Conservation (phyloP, 1,140 invertebrate genomes). For the Hormaphis cornu region DNA sequence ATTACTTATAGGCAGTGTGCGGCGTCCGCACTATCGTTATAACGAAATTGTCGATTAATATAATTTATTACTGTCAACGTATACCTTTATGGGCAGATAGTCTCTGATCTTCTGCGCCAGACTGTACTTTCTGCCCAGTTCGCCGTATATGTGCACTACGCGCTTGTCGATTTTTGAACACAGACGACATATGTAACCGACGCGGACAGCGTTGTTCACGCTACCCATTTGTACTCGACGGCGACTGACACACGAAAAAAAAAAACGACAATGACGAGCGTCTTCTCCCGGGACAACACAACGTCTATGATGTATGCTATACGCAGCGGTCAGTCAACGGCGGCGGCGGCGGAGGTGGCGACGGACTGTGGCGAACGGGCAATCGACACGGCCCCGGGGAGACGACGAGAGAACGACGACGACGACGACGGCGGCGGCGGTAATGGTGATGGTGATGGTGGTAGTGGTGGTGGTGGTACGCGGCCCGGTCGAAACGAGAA, state of each 20-base stretch:
- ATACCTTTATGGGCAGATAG: constrained; percentile 64
- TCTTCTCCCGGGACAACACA: neutral
- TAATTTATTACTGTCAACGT: neutral
- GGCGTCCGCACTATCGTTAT: too few relatives aligned
- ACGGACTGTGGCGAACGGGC: neutral
- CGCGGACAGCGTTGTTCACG: constrained; percentile 61
- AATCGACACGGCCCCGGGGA: neutral
- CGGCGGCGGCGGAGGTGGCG: neutral
- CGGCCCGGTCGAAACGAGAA: neutral
- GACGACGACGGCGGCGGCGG: neutral
- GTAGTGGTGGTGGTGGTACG: neutral
- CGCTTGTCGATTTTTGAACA: constrained; percentile 70
- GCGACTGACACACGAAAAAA: neutral
- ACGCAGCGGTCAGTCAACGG: too few relatives aligned
- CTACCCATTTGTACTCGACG: constrained; percentile 53
- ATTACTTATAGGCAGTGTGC: too few relatives aligned
- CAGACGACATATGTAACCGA: constrained; percentile 66
- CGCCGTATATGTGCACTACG: constrained; percentile 66
- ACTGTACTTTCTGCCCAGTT: constrained; percentile 59
- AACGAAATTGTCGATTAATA: too few relatives aligned
- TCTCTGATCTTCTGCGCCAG: constrained; percentile 65
- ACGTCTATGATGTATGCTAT: too few relatives aligned
- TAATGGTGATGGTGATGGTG: neutral
- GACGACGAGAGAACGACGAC: neutral
- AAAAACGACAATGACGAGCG: neutral